These are phyloP conservation scores for Meta bourneti DNA, from an alignment of 2,888 invertebrate genomes.

Conservation along the genomic window DNA sequence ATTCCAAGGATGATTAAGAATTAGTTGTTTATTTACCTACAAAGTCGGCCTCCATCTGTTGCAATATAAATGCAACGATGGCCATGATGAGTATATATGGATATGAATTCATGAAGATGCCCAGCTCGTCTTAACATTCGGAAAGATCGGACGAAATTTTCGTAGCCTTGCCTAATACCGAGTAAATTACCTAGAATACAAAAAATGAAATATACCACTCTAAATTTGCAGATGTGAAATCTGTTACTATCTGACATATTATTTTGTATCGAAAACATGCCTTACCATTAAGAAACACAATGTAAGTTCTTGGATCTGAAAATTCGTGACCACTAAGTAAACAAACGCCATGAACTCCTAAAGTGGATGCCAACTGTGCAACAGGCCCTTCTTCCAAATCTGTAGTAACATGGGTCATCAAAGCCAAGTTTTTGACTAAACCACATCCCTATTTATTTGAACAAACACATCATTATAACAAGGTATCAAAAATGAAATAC, in stretches of 20 bases:
- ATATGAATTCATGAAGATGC: slow-evolving; percentile 93
- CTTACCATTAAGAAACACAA: slow-evolving; percentile 96
- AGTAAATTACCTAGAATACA: slow-evolving; percentile 83
- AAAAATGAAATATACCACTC: too few species aligned
- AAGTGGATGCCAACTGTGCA: slow-evolving; percentile 89
- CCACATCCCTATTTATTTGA: slow-evolving; percentile 88
- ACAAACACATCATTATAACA: too few species aligned
- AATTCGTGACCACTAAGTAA: slow-evolving; percentile 92
- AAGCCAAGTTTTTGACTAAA: slow-evolving; percentile 97
- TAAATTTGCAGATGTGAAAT: too few species aligned
- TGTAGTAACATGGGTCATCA: slow-evolving; percentile 99
- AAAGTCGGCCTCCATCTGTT: slow-evolving; percentile 96
- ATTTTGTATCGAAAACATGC: background rate
- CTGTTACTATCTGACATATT: too few species aligned
- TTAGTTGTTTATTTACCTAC: slow-evolving; percentile 83
- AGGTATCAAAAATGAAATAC: too few species aligned
- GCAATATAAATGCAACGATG: slow-evolving; percentile 96
- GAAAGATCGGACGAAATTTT: slow-evolving; percentile 89
- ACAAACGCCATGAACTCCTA: slow-evolving; percentile 95
- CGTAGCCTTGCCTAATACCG: slow-evolving; percentile 91
- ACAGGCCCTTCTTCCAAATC: slow-evolving; percentile 97
- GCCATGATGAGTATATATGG: slow-evolving; percentile 90
- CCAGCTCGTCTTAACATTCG: slow-evolving; percentile 91
- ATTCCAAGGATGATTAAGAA: background rate
- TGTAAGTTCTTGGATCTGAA: slow-evolving; percentile 88